phyloP scores from a whole-genome alignment of 2,113 vertebrate species.

The Seriola quinqueradiata region DNA sequence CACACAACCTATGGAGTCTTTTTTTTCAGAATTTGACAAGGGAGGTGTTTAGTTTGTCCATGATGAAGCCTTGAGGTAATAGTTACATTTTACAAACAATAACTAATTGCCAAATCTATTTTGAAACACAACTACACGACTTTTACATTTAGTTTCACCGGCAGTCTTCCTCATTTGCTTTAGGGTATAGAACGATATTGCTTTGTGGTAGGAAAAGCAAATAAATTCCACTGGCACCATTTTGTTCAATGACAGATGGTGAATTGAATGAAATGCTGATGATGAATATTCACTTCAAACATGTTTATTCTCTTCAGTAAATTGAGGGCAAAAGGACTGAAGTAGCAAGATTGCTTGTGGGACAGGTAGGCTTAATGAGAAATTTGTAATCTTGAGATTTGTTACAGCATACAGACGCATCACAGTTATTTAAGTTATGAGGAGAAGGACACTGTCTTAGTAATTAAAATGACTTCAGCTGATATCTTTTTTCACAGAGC shows the following conservation, averaged over 20 bases:
- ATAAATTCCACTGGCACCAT: not conserved
- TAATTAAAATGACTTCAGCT: not conserved
- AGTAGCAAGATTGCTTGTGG: slow-evolving; percentile 1
- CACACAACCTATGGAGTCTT: not conserved
- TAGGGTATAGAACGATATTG: slow-evolving; percentile 10
- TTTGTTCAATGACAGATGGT: slow-evolving; percentile 3
- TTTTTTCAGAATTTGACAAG: not conserved
- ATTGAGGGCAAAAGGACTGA: not conserved
- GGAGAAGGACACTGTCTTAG: not conserved
- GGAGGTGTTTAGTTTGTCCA: not conserved
- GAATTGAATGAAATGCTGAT: slow-evolving; percentile 20
- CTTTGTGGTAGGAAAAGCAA: slow-evolving; percentile 14
- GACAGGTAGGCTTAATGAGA: not conserved
- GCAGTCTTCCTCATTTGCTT: slow-evolving; percentile 15
- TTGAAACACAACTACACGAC: not conserved
- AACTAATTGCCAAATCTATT: slow-evolving; percentile 7
- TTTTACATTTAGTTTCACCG: not conserved
- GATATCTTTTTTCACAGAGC: not conserved
- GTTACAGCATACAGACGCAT: not conserved
- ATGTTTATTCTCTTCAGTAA: slow-evolving; percentile 18
- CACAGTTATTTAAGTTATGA: not conserved
- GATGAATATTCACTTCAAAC: slow-evolving; percentile 11
- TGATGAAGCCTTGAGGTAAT: not conserved
- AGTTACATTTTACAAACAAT: slow-evolving; percentile 16
- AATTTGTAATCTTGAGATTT: not conserved